These are phyloP conservation scores for Anticlea derivata DNA, from an alignment of 2,888 invertebrate species.

Conservation along the genomic window DNA sequence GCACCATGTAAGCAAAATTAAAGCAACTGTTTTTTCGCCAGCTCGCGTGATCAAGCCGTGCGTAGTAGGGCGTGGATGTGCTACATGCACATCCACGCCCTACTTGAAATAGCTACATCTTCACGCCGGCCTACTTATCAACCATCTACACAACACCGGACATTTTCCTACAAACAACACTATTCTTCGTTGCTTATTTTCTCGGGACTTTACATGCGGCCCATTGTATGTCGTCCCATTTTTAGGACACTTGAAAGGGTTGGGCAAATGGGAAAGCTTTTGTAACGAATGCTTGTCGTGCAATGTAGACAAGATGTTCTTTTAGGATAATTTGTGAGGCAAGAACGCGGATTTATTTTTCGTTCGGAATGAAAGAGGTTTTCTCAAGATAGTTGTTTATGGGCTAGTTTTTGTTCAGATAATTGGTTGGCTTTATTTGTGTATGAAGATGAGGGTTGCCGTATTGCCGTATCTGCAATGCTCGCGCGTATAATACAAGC, in stretches of 20 bases:
- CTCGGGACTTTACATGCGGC: slow-evolving; percentile 44
- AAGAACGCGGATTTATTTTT: slow-evolving; percentile 31
- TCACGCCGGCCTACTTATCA: slow-evolving; percentile 33
- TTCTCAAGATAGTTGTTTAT: slow-evolving; percentile 15
- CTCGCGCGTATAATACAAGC: slow-evolving; percentile 19
- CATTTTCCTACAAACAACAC: slow-evolving; percentile 50
- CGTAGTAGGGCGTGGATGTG: too few relatives aligned
- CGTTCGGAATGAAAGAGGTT: slow-evolving; percentile 11
- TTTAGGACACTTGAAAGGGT: slow-evolving; percentile 51
- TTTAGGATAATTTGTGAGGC: slow-evolving; percentile 33
- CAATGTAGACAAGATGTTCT: slow-evolving; percentile 30
- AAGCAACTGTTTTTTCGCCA: slow-evolving; percentile 15
- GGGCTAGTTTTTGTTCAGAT: slow-evolving; percentile 6
- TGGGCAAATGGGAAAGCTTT: slow-evolving; percentile 35
- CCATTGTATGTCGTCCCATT: slow-evolving; percentile 55
- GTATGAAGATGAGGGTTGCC: slow-evolving; percentile 1
- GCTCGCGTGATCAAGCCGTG: slow-evolving; percentile 23
- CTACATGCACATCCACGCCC: slow-evolving; percentile 35
- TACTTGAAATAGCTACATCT: slow-evolving; percentile 33
- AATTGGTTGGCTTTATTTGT: slow-evolving; percentile 11
- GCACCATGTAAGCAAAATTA: background rate
- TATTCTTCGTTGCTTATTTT: slow-evolving; percentile 50
- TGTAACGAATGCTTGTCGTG: slow-evolving; percentile 30
- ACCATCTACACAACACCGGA: slow-evolving; percentile 37
- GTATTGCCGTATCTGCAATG: background rate